Evolutionary conservation across 2,113 vertebrate species (phyloP).

Genomic region (Phyllopteryx taeniolatus): DNA sequence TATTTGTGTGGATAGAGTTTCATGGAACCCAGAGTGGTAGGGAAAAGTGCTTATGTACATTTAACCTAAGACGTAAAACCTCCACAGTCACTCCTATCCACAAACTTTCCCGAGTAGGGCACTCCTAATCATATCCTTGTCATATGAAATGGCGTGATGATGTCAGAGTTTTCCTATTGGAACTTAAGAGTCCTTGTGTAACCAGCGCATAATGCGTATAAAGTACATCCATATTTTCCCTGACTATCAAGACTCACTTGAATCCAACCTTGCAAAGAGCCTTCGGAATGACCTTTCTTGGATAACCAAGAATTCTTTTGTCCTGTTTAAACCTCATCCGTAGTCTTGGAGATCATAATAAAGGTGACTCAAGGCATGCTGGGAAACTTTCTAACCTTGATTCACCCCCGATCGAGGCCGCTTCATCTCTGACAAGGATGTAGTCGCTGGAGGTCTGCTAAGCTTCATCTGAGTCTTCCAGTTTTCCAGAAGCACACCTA

Average conservation of each 20-base stretch:
- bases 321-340: neutral
- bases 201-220: neutral
- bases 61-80: neutral
- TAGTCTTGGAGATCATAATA: neutral
- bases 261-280: neutral
- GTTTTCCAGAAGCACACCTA: neutral
- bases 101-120: neutral
- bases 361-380: neutral
- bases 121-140: neutral
- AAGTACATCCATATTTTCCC: neutral
- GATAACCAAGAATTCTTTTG: neutral
- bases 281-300: neutral
- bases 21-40: too few species aligned
- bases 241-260: neutral
- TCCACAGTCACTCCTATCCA: neutral
- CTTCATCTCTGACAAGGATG: neutral
- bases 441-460: neutral
- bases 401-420: neutral
- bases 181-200: neutral
- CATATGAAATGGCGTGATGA: slow-evolving; percentile 2
- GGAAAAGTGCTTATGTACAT: too few species aligned
- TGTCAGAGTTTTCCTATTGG: slow-evolving; percentile 27
- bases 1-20: too few species aligned
- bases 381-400: slow-evolving; percentile 1
- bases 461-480: neutral